Percentiles rank a stretch among this genome's conserved stretches.
Conservation (phyloP, 2,797 vertebrate species). For the Manis crassicaudata region DNA sequence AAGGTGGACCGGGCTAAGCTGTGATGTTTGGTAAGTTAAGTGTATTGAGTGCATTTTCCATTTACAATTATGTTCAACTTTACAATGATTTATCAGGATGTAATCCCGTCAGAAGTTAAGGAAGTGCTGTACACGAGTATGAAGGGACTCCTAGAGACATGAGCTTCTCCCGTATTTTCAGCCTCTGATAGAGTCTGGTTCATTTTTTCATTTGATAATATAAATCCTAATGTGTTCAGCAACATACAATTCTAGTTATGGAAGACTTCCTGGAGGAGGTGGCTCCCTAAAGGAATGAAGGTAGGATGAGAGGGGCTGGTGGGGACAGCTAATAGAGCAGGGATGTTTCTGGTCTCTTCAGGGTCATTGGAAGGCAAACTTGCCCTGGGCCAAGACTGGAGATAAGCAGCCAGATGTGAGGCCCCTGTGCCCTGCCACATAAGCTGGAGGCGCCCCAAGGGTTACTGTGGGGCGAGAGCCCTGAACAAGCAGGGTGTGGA, state of each 20-base stretch:
- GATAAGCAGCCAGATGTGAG: neutral
- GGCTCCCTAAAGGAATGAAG: neutral
- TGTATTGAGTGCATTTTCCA: neutral
- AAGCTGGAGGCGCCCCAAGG: too few species aligned
- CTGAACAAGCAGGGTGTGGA: neutral
- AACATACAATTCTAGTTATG: neutral
- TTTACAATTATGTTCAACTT: neutral
- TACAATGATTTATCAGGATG: neutral
- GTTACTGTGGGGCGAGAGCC: neutral
- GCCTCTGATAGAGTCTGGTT: neutral
- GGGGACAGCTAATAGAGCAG: too few species aligned
- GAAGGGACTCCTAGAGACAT: neutral
- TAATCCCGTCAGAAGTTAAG: neutral
- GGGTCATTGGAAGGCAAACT: neutral
- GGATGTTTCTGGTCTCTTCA: neutral
- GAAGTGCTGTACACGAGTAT: neutral
- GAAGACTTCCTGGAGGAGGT: constrained; percentile 30
- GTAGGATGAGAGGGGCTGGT: neutral
- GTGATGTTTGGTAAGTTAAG: neutral
- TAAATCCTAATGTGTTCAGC: neutral
- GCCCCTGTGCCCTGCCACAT: fast-evolving
- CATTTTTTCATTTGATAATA: neutral
- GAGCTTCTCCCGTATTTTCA: neutral
- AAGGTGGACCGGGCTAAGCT: neutral
- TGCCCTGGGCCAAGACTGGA: fast-evolving